Evolutionary conservation across 2,113 vertebrate genomes (phyloP).

Genomic region (Brienomyrus brachyistius): DNA sequence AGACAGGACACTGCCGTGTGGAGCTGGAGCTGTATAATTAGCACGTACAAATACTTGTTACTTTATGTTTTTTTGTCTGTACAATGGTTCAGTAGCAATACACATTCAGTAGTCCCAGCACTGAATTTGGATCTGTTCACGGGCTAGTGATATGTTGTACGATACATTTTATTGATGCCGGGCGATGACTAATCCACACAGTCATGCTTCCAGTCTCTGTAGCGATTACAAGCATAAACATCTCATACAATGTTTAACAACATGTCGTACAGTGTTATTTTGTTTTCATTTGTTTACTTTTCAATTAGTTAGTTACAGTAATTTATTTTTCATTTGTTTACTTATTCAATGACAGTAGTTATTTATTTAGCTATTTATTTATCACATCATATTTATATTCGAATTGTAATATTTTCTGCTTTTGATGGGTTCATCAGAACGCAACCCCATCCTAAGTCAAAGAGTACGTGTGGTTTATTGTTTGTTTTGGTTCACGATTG

Average conservation of each 20-base stretch:
- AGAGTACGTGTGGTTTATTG: neutral
- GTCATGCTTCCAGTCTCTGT: no score
- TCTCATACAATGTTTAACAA: neutral
- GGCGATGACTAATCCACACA: neutral
- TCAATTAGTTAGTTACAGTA: neutral
- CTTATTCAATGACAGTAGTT: neutral
- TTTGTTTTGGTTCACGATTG: neutral
- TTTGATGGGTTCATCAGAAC: neutral
- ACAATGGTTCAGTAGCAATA: neutral
- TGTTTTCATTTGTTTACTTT: neutral
- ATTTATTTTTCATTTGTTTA: neutral
- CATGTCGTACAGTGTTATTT: neutral
- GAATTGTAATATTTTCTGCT: neutral
- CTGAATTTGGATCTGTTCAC: neutral
- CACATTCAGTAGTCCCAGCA: neutral
- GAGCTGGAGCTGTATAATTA: neutral
- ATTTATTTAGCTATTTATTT: neutral
- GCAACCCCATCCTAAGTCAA: neutral
- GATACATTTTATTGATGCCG: neutral
- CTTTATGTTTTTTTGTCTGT: neutral
- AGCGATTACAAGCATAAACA: neutral
- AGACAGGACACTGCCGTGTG: neutral
- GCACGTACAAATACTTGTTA: neutral
- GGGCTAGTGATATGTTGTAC: neutral
- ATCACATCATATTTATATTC: neutral